phyloP scores from a whole-genome alignment of 1,140 invertebrate genomes.

The Macrocentrus cingulum region DNA sequence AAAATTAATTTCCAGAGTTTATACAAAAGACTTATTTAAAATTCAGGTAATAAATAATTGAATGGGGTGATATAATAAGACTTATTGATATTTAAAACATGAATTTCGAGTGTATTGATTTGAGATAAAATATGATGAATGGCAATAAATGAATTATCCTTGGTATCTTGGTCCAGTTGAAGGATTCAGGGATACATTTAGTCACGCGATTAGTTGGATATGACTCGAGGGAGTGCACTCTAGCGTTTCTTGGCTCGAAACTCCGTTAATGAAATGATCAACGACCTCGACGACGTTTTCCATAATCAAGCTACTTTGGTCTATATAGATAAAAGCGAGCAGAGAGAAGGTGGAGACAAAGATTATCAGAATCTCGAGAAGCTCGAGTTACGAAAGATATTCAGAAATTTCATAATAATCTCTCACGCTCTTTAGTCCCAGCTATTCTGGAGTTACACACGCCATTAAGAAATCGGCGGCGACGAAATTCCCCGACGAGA shows the following conservation, averaged over 20 bases:
- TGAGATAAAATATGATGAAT: no score
- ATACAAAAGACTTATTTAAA: no score
- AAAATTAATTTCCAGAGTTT: no score
- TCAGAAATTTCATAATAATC: not conserved
- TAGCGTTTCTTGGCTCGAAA: not conserved
- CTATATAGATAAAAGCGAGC: not conserved
- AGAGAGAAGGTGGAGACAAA: constrained; percentile 3
- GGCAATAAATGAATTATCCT: no score
- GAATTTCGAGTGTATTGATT: no score
- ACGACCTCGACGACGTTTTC: constrained; percentile 3
- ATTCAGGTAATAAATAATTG: no score
- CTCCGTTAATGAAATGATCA: constrained; percentile 18
- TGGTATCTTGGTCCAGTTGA: no score
- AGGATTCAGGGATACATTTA: not conserved
- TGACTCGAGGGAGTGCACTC: not conserved
- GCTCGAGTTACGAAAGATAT: not conserved
- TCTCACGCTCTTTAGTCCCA: not conserved
- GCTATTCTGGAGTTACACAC: not conserved
- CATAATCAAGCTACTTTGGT: constrained; percentile 12
- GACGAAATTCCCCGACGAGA: not conserved
- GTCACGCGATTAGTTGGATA: not conserved
- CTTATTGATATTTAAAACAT: no score
- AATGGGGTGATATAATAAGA: no score
- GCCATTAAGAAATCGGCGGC: not conserved
- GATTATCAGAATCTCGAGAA: not conserved